These are phyloP conservation scores for Silurus glanis DNA, from an alignment of 2,113 vertebrate species.

Conservation along the genomic window DNA sequence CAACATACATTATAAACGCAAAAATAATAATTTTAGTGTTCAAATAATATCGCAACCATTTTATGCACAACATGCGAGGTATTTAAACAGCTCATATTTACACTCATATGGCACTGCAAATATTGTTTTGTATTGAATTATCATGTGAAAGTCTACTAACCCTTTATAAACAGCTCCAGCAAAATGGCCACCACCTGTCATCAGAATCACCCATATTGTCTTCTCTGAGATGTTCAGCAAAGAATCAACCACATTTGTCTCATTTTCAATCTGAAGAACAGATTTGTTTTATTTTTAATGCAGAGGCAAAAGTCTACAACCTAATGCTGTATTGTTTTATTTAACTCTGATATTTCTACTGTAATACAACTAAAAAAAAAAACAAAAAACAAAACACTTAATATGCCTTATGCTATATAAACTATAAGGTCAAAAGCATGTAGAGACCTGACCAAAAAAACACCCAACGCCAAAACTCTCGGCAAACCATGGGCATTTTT, in stretches of 20 bases:
- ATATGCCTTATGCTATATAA: neutral
- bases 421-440: neutral
- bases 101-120: neutral
- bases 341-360: neutral
- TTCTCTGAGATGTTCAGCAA: constrained; percentile 70
- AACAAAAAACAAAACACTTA: too few relatives aligned
- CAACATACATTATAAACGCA: neutral
- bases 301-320: neutral
- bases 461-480: neutral
- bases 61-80: neutral
- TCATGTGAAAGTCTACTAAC: constrained; percentile 66
- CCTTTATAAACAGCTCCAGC: constrained; percentile 89
- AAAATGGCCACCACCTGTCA: constrained; percentile 95
- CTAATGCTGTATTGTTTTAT: neutral
- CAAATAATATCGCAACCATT: neutral
- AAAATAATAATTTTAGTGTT: neutral
- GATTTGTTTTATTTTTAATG: neutral
- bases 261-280: constrained; percentile 37
- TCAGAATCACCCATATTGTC: constrained; percentile 82
- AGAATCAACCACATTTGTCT: constrained; percentile 63
- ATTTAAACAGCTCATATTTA: neutral
- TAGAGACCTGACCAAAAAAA: neutral
- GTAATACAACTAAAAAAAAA: neutral
- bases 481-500: too few relatives aligned
- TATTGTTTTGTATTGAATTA: neutral